These are phyloP conservation scores for Salvelinus fontinalis DNA, from an alignment of 2,113 vertebrate species.

Conservation along the genomic window DNA sequence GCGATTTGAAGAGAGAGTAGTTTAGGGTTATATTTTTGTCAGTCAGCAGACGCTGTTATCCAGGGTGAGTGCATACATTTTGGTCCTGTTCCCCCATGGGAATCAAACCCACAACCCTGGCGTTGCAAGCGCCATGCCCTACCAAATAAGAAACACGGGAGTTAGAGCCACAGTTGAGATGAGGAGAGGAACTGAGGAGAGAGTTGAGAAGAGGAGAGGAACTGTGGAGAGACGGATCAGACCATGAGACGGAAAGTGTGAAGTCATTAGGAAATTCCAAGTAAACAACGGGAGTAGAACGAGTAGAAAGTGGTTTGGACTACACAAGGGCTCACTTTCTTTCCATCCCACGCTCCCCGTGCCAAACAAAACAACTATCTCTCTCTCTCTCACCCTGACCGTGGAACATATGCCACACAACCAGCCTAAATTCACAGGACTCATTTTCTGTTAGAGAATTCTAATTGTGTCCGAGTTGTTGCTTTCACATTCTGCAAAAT, in stretches of 20 bases:
- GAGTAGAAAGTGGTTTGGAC: background rate
- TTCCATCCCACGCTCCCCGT: background rate
- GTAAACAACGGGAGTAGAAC: background rate
- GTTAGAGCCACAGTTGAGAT: too few relatives aligned
- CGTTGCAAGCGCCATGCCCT: too few relatives aligned
- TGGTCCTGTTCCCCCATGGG: too few relatives aligned
- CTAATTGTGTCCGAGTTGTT: background rate
- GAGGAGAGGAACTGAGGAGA: background rate
- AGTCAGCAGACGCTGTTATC: too few relatives aligned
- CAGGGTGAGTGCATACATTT: too few relatives aligned
- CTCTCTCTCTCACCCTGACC: background rate
- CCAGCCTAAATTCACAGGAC: background rate
- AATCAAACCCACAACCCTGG: too few relatives aligned
- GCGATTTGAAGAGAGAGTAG: too few relatives aligned
- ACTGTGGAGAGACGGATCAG: conserved; percentile 25
- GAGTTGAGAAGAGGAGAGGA: background rate
- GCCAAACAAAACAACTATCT: conserved; percentile 1
- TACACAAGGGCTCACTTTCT: background rate
- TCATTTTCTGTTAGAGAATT: background rate
- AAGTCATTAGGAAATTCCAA: background rate
- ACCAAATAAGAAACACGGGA: too few relatives aligned
- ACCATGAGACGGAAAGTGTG: conserved; percentile 1
- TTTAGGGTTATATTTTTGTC: too few relatives aligned
- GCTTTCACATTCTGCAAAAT: too few relatives aligned
- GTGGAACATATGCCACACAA: background rate